Evolutionary conservation across 2,113 vertebrate species (phyloP).

Genomic region (Tyrannus savana): DNA sequence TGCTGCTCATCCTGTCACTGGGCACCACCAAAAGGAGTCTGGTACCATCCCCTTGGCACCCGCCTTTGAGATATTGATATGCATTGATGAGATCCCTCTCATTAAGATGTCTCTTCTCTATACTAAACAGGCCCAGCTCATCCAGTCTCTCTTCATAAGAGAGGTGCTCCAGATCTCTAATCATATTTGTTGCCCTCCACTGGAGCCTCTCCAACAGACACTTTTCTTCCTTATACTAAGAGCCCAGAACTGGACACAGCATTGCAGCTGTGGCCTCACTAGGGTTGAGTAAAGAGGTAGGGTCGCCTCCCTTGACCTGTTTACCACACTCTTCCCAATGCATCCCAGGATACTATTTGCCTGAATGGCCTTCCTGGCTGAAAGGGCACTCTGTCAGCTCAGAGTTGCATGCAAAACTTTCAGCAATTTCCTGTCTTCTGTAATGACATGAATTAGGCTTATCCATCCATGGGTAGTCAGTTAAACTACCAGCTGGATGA

Average conservation of each 20-base stretch:
- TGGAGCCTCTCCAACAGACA: not conserved
- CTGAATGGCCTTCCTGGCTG: not conserved
- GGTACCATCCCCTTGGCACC: too few species aligned
- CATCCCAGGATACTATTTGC: not conserved
- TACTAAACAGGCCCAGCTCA: not conserved
- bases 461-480: not conserved
- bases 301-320: accelerated
- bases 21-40: not conserved
- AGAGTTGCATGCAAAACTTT: not conserved
- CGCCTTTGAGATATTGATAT: not conserved
- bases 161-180: not conserved
- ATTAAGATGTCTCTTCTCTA: not conserved
- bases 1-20: accelerated
- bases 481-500: not conserved
- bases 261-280: not conserved
- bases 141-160: not conserved
- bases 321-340: not conserved
- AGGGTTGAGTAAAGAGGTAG: accelerated
- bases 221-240: too few species aligned
- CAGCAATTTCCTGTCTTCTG: not conserved
- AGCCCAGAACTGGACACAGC: not conserved
- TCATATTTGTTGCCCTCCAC: too few species aligned
- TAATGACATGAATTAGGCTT: not conserved
- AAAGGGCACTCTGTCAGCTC: not conserved
- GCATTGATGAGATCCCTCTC: not conserved